These are phyloP conservation scores for Tromatobia lineatoria DNA, from an alignment of 2,888 invertebrate species.

Conservation along the genomic window DNA sequence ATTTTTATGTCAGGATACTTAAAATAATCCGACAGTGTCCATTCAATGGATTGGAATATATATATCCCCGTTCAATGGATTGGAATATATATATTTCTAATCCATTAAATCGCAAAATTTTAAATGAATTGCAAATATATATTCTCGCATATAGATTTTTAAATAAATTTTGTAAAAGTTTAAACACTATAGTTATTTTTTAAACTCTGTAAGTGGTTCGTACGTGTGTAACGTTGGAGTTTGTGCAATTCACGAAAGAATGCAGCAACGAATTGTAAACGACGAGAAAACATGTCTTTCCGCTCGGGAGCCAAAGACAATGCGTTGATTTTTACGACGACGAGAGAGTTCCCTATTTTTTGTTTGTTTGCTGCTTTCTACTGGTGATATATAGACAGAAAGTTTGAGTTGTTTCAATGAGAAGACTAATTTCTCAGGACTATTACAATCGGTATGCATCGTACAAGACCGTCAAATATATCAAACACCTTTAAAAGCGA, in stretches of 20 bases:
- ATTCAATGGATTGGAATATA: too few relatives aligned
- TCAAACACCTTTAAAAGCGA: not conserved
- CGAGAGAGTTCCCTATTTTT: slow-evolving; percentile 69
- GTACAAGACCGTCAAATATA: not conserved
- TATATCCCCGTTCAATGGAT: too few relatives aligned
- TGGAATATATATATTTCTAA: too few relatives aligned
- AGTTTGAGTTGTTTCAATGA: slow-evolving; percentile 14
- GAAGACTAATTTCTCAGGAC: not conserved
- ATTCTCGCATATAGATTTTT: too few relatives aligned
- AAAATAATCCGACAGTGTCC: too few relatives aligned
- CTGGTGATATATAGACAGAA: not conserved
- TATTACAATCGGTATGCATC: not conserved
- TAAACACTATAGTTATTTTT: not conserved
- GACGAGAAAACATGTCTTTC: slow-evolving; percentile 72
- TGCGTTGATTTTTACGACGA: slow-evolving; percentile 75
- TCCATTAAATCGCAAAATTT: too few relatives aligned
- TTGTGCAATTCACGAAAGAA: slow-evolving; percentile 39
- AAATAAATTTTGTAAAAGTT: not conserved
- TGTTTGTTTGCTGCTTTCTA: slow-evolving; percentile 36
- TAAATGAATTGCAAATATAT: too few relatives aligned
- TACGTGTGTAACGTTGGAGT: not conserved
- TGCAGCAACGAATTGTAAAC: slow-evolving; percentile 19
- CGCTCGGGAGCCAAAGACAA: slow-evolving; percentile 76
- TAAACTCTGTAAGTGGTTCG: not conserved
- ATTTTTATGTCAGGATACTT: too few relatives aligned